A percentile compares a stretch with the other conserved stretches of the same genome.
Conservation (phyloP, 2,888 invertebrate genomes). For the Alloplasta piceator region DNA sequence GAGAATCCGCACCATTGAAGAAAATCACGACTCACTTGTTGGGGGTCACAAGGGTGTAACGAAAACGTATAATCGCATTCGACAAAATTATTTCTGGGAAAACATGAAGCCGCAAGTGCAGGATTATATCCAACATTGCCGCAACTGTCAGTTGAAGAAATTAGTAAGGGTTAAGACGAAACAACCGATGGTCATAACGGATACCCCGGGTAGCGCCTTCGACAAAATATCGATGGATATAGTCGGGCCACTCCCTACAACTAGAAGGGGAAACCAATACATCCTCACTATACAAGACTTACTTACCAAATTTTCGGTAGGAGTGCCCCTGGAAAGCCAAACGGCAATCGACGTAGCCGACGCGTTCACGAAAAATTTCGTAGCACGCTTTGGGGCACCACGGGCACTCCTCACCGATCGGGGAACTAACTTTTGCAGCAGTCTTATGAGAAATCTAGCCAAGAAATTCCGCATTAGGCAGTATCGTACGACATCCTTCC, state of each 20-base stretch:
- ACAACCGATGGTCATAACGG: slow-evolving; percentile 61
- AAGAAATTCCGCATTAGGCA: slow-evolving; percentile 44
- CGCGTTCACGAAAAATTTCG: slow-evolving; percentile 40
- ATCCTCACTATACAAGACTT: slow-evolving; percentile 56
- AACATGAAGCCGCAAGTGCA: slow-evolving; percentile 56
- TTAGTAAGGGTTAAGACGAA: slow-evolving; percentile 42
- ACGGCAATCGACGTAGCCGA: slow-evolving; percentile 35
- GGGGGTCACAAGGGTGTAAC: slow-evolving; percentile 61
- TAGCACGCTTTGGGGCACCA: slow-evolving; percentile 46
- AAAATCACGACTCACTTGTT: slow-evolving; percentile 44
- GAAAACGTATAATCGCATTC: slow-evolving; percentile 57
- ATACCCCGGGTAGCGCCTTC: slow-evolving; percentile 39
- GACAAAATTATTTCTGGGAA: slow-evolving; percentile 59
- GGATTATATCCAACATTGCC: slow-evolving; percentile 56
- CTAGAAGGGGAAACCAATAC: slow-evolving; percentile 42
- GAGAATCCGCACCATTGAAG: slow-evolving; percentile 33
- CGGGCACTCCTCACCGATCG: slow-evolving; percentile 55
- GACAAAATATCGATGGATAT: slow-evolving; percentile 56
- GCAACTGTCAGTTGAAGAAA: slow-evolving; percentile 64
- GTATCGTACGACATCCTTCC: slow-evolving; percentile 50
- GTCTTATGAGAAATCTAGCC: slow-evolving; percentile 50
- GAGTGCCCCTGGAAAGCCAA: slow-evolving; percentile 25
- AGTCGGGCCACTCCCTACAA: slow-evolving; percentile 30
- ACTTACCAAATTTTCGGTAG: slow-evolving; percentile 54
- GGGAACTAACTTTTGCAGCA: slow-evolving; percentile 53